Conservation (phyloP, 2,888 invertebrate species). For the Emmelina monodactyla region DNA sequence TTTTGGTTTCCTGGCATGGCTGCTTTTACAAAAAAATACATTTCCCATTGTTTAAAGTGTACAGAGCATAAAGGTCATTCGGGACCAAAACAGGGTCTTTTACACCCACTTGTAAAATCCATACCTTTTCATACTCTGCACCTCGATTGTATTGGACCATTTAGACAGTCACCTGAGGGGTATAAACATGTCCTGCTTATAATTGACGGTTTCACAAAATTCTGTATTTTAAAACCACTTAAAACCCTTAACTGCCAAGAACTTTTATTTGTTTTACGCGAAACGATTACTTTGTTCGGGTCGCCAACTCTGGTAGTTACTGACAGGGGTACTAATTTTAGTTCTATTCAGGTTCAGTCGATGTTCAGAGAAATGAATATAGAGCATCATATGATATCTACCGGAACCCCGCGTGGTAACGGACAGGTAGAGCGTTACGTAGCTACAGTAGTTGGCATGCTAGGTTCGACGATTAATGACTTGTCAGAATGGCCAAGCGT, state of each 20-base stretch:
- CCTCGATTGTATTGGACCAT: slow-evolving; percentile 22
- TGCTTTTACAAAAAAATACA: slow-evolving; percentile 12
- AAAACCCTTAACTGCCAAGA: slow-evolving; percentile 17
- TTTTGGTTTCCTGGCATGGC: slow-evolving; percentile 18
- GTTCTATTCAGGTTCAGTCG: slow-evolving; percentile 2
- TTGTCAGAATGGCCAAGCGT: slow-evolving; percentile 15
- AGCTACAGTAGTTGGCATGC: slow-evolving; percentile 12
- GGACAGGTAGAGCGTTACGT: slow-evolving; percentile 14
- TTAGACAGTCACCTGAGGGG: slow-evolving; percentile 12
- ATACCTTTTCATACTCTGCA: slow-evolving; percentile 22
- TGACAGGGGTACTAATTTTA: slow-evolving; percentile 16
- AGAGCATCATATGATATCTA: slow-evolving; percentile 14
- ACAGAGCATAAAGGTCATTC: slow-evolving; percentile 11
- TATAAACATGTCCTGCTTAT: slow-evolving; percentile 18
- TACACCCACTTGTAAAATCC: slow-evolving; percentile 16
- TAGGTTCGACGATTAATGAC: slow-evolving; percentile 10
- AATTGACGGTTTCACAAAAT: slow-evolving; percentile 23
- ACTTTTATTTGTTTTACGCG: slow-evolving; percentile 14
- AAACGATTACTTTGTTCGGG: slow-evolving; percentile 15
- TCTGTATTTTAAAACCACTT: slow-evolving; percentile 18
- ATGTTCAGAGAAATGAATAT: slow-evolving; percentile 9
- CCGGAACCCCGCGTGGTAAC: slow-evolving; percentile 13
- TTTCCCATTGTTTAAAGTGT: slow-evolving; percentile 13
- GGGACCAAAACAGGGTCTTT: slow-evolving; percentile 14
- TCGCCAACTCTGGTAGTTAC: slow-evolving; percentile 12